Evolutionary conservation across 1,140 invertebrate genomes (phyloP), one percentile per base, ranked within the genome.

Genomic region (Rhagoletis zephyria): DNA sequence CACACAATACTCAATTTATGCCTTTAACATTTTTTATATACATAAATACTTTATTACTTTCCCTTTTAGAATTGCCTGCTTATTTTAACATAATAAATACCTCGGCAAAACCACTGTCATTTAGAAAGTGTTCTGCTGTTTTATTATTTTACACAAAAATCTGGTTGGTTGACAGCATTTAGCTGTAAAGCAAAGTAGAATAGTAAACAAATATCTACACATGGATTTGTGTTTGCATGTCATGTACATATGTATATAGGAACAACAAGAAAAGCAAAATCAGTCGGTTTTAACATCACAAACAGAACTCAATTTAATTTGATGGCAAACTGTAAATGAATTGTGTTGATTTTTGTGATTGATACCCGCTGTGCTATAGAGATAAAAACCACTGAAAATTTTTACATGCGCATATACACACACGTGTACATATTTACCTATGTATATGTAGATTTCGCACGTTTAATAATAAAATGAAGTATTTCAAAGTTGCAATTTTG

Each of bases 301-400:
- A 86, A 61, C 59, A 86, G n/a, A 86, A 86, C 85, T 86, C 59
- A 86, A 86, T 86, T 65, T 63, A 86, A 86, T 86, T 63, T 63
- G 30, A 86, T 86, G 85, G 30, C 85, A 86, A 86, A 63, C 85
- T 86, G 85, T 86, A 86, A 86, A 63, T 63, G 85, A 86, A 63
- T 86, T 63, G 59, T 86, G 85, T 86, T 86, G 85, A 86, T 86
- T 86, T 86, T 86, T 86, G 59, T 63, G 59, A 86, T 63, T 86
- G 85, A 86, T 86, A 86, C 59, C 45, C n/a, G 30, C 59, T 63
- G 85, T 45, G 16, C 59, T 63, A 19, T 30, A 30, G 74, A 56
- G 74, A 42, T 56, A 16, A 81, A 45, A 56, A n/a, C 16, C 19
- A 81, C 74, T 48, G 45, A n/a, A 81, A 56, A 56, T 56, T n/a